These are phyloP conservation scores for Heptranchias perlo DNA, from an alignment of 2,113 vertebrate genomes.

Conservation along the genomic window DNA sequence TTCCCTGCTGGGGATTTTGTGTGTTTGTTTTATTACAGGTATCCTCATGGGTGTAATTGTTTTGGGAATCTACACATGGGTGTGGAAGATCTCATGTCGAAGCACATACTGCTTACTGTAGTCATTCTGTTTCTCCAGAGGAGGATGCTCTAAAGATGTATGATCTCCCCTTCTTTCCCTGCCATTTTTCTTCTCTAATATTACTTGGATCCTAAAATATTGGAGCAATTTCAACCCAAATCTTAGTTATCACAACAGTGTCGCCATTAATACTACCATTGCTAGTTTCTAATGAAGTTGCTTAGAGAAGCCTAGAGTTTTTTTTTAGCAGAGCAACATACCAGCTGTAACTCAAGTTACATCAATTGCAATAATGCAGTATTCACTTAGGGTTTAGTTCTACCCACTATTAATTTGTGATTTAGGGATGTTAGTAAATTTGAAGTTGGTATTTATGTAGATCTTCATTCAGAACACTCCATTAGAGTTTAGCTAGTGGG, in stretches of 20 bases:
- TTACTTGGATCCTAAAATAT: background rate
- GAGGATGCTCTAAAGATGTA: background rate
- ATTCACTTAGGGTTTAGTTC: background rate
- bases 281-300: background rate
- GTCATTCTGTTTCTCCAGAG: background rate
- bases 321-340: background rate
- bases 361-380: background rate
- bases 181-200: background rate
- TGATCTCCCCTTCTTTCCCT: background rate
- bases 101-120: background rate
- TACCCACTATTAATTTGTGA: background rate
- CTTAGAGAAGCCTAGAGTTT: background rate
- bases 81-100: background rate
- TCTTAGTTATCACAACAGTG: background rate
- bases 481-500: background rate
- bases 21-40: background rate
- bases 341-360: background rate
- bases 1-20: background rate
- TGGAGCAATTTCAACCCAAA: background rate
- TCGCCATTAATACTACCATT: background rate
- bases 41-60: background rate
- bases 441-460: background rate
- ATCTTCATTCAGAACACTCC: background rate
- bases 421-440: background rate
- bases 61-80: background rate